Evolutionary conservation across 2,113 vertebrate genomes (phyloP).

Genomic region (Phalacrocorax brasilianus): DNA sequence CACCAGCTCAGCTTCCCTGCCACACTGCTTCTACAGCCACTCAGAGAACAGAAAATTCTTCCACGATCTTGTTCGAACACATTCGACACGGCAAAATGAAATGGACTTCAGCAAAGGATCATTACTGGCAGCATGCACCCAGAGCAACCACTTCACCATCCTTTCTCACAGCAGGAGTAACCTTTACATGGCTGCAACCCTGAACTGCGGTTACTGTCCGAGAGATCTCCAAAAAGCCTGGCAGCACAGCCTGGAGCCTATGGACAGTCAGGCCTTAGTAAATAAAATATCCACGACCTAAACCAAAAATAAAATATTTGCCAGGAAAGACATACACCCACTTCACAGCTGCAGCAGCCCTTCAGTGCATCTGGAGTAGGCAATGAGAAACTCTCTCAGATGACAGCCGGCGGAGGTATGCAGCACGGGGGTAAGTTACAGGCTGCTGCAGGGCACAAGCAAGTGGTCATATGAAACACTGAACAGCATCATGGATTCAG

Average conservation of each 20-base stretch:
- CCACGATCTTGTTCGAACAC: not conserved
- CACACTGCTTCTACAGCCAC: not conserved
- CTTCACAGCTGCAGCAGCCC: not conserved
- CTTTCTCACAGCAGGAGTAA: not conserved
- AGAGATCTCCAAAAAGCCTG: not conserved
- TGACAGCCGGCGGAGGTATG: accelerated
- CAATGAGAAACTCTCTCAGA: not conserved
- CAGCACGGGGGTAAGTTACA: not conserved
- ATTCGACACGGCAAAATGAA: accelerated
- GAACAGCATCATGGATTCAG: not conserved
- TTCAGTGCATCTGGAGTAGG: accelerated
- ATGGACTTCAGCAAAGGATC: not conserved
- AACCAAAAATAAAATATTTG: not conserved
- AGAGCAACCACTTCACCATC: not conserved
- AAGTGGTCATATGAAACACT: not conserved
- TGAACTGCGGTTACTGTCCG: not conserved
- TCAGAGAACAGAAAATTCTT: not conserved
- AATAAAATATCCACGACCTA: not conserved
- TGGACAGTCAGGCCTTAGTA: not conserved
- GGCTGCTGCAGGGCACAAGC: not conserved
- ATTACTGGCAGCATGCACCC: not conserved
- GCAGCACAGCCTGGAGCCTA: not conserved
- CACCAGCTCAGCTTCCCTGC: not conserved
- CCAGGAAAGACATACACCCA: accelerated
- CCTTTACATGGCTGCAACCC: not conserved